Conservation (phyloP, 2,113 vertebrate genomes). For the Trichomycterus rosablanca region DNA sequence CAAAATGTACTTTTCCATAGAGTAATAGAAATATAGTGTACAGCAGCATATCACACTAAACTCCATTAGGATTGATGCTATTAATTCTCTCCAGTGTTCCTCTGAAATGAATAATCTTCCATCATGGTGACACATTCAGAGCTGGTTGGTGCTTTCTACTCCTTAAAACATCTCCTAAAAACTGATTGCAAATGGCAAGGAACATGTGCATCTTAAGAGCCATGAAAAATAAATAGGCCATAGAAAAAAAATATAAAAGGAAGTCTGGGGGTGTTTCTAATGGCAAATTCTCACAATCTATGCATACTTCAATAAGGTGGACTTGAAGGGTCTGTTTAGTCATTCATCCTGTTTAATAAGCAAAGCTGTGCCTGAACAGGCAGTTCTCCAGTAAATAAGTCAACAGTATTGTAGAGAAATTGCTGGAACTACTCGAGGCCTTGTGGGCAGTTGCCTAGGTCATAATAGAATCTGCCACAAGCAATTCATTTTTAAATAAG, state of each 20-base stretch:
- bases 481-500: background rate
- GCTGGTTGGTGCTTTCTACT: conserved; percentile 44
- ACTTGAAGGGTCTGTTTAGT: conserved; percentile 56
- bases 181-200: conserved; percentile 18
- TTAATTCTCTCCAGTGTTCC: conserved; percentile 55
- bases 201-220: conserved; percentile 33
- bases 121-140: conserved; percentile 49
- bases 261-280: conserved; percentile 50
- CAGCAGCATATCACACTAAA: conserved; percentile 47
- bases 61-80: conserved; percentile 50
- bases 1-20: conserved; percentile 39
- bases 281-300: conserved; percentile 48
- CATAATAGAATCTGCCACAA: no score
- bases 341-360: conserved; percentile 70
- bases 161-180: conserved; percentile 38
- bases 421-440: no score
- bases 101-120: conserved; percentile 54
- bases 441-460: no score
- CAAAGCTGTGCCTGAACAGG: conserved; percentile 50
- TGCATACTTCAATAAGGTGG: conserved; percentile 60
- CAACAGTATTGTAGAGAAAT: no score
- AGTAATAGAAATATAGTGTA: no score
- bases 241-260: conserved; percentile 12
- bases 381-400: conserved; percentile 49
- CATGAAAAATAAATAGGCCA: background rate